Evolutionary conservation across 2,113 vertebrate genomes (phyloP).

Genomic region (Fukomys damarensis): DNA sequence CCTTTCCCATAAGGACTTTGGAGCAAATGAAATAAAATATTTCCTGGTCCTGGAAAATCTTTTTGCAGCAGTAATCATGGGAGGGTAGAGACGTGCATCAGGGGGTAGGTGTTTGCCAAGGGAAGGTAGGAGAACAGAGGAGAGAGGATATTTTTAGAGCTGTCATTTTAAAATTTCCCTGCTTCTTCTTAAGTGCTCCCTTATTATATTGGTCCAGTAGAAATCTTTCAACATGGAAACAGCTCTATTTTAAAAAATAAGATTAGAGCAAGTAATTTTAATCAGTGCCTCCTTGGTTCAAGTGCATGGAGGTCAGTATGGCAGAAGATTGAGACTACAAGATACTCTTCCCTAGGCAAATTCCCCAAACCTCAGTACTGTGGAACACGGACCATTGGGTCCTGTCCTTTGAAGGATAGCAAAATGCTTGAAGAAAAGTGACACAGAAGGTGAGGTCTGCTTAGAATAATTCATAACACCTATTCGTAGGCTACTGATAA

Average conservation of each 20-base stretch:
- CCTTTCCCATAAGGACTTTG: background rate
- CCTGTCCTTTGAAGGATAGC: background rate
- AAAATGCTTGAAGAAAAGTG: background rate
- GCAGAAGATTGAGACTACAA: background rate
- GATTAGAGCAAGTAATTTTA: conserved; percentile 66
- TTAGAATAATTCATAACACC: background rate
- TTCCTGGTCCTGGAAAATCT: conserved; percentile 21
- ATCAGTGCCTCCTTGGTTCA: conserved; percentile 61
- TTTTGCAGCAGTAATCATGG: conserved; percentile 32
- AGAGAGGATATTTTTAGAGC: conserved; percentile 73
- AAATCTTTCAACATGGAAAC: conserved; percentile 50
- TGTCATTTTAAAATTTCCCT: conserved; percentile 77
- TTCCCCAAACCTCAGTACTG: background rate
- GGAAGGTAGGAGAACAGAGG: conserved; percentile 59
- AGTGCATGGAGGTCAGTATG: conserved; percentile 19
- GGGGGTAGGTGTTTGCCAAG: conserved; percentile 51
- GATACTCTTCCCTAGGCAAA: background rate
- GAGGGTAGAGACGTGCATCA: background rate
- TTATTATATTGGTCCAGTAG: conserved; percentile 5
- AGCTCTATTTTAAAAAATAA: conserved; percentile 74
- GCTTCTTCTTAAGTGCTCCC: conserved; percentile 60
- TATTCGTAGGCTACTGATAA: background rate
- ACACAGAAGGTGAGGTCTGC: background rate
- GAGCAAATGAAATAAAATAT: conserved; percentile 64
- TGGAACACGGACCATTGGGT: background rate